Base-by-base conservation (phyloP, 2,797 vertebrate species). In the Xenentodon cancila region DNA sequence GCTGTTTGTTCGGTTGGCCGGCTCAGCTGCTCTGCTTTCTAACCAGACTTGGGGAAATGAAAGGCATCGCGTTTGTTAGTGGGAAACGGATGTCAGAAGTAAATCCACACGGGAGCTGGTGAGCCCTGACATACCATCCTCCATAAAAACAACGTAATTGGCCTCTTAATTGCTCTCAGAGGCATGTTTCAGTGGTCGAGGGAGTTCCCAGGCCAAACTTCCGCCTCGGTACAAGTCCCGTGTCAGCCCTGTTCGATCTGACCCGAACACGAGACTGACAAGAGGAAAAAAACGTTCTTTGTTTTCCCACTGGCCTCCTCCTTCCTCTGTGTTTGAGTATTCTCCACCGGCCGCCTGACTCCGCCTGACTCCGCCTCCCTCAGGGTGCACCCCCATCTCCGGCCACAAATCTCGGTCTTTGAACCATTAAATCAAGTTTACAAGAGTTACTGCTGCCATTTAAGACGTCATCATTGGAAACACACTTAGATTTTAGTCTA, bases 161-260 rank as follows among this genome's bases (percentile, higher is more conserved):
- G 85, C 76, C 63, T 60, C 72, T 67, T 88, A 88, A 86, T 91
- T 90, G 85, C 77, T 77, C 81, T 86, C 64, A 49, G 62, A 67
- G 84, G 77, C 80, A 76, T 75, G 71, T 88, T 74, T 40, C 72
- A 50, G 62, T 4, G 32, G 49, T 51, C 13, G 9, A 64, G 58
- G 48, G 46, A 44, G 54, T 55, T 49, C 48, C 49, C 3, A 2
- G 64, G 9, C 65, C 58, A 40, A 57, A 73, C 69, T 64, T 68
- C 64, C 59, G 67, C 42, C 60, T 62, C 53, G 17, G 69, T 59
- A 68, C 67, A 63, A 71, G 79, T 73, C 62, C 58, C 20, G 55
- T 65, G 75, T 75, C 78, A 69, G 68, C 9, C 42, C 60, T 20
- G 48, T 55, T 66, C 73, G 74, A 82, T 81, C 59, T 59, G 58